Percentiles rank a stretch among this genome's conserved stretches.
Conservation (phyloP, 1,140 invertebrate genomes). For the Temnothorax nylanderi region DNA sequence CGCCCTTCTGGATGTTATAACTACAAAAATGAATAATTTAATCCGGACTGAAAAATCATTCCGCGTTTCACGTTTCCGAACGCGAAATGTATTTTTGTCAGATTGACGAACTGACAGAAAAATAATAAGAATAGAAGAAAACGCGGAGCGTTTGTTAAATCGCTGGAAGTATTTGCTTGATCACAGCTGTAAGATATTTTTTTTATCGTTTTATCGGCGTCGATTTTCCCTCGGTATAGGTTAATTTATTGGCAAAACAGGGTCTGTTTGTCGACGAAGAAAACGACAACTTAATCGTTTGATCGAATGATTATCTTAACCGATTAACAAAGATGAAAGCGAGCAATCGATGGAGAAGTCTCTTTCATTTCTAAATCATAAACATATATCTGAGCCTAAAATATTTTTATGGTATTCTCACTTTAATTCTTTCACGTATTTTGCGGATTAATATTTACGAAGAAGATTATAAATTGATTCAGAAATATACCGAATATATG, state of each 20-base stretch:
- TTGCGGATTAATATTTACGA: neutral
- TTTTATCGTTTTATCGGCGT: neutral
- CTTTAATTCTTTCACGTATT: neutral
- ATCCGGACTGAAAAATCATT: constrained; percentile 2
- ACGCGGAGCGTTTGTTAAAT: neutral
- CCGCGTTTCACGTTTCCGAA: neutral
- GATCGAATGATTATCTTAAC: neutral
- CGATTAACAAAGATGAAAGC: constrained; percentile 1
- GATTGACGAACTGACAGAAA: neutral
- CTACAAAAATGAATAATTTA: constrained; percentile 36
- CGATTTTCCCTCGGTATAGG: neutral
- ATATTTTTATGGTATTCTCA: neutral
- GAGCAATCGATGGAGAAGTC: neutral
- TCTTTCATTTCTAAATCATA: neutral
- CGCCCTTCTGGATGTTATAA: constrained; percentile 15
- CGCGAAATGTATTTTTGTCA: neutral
- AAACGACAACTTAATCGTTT: constrained; percentile 20
- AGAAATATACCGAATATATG: neutral
- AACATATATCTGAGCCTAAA: neutral
- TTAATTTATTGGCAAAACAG: constrained; percentile 16
- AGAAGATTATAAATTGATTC: neutral
- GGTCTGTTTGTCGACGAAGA: neutral
- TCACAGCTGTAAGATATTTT: constrained; percentile 1
- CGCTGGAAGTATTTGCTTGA: neutral
- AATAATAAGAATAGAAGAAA: neutral